These are phyloP conservation scores for Recurvirostra avosetta DNA, from an alignment of 2,113 vertebrate genomes.

Conservation along the genomic window DNA sequence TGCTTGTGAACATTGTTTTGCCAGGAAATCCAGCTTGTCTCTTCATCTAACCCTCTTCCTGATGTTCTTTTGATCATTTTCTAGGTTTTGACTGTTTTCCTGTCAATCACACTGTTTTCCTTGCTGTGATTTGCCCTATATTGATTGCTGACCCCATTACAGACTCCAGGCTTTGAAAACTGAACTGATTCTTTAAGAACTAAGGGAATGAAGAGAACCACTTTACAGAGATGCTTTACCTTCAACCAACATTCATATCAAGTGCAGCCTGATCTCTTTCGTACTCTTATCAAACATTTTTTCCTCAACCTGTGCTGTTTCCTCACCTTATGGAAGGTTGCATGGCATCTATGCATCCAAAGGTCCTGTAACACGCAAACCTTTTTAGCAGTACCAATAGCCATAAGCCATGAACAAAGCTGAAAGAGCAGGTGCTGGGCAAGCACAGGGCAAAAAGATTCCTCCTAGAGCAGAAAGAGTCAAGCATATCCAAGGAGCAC, in stretches of 20 bases:
- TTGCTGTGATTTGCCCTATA: neutral
- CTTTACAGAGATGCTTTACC: neutral
- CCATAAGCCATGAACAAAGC: neutral
- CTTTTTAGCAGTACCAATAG: neutral
- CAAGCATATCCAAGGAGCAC: neutral
- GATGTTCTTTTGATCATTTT: neutral
- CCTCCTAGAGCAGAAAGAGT: neutral
- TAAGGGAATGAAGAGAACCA: neutral
- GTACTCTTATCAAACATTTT: neutral
- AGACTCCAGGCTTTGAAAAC: neutral
- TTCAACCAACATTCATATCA: neutral
- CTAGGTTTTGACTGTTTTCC: neutral
- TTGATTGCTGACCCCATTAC: neutral
- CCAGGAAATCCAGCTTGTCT: neutral
- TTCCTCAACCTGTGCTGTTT: neutral
- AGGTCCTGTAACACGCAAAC: neutral
- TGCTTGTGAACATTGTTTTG: neutral
- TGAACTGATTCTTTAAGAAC: neutral
- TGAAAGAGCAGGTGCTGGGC: neutral
- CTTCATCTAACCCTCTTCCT: neutral
- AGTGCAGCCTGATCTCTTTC: neutral
- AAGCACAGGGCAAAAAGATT: neutral
- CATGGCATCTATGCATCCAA: neutral
- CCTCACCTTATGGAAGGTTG: neutral
- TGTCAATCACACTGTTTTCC: neutral